Evolutionary conservation across 2,888 invertebrate species (phyloP).

Genomic region (Lepas anatifera): DNA sequence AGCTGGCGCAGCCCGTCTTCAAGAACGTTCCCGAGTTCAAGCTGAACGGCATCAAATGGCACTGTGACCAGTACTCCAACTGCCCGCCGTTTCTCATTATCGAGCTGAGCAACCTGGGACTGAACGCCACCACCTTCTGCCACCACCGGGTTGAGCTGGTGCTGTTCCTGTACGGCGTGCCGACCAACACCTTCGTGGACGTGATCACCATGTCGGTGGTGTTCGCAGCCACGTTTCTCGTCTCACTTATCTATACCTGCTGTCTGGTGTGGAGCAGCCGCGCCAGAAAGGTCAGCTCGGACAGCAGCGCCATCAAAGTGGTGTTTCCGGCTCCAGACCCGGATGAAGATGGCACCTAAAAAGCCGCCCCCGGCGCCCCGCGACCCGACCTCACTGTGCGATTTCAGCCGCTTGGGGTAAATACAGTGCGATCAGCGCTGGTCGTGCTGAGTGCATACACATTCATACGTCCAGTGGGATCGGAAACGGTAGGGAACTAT

Average conservation of each 20-base stretch:
- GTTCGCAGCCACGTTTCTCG: background rate
- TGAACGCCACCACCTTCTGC: background rate
- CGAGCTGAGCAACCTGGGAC: background rate
- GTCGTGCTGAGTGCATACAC: too few species aligned
- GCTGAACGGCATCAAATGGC: background rate
- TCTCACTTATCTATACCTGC: background rate
- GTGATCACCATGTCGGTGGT: background rate
- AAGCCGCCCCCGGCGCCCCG: too few species aligned
- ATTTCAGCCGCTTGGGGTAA: too few species aligned
- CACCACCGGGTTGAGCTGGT: background rate
- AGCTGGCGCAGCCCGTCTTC: background rate
- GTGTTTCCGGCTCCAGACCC: too few species aligned
- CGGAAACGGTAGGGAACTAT: too few species aligned
- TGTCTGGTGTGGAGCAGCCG: too few species aligned
- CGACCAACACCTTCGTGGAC: constrained; percentile 7
- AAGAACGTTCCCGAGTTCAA: background rate
- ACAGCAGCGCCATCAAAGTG: too few species aligned
- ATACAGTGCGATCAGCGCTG: too few species aligned
- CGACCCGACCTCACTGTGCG: too few species aligned
- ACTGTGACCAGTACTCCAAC: background rate
- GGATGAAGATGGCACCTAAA: too few species aligned
- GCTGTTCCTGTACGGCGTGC: constrained; percentile 2
- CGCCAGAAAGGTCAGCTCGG: too few species aligned
- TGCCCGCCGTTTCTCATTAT: background rate
- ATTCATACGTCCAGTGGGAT: too few species aligned